Percentiles rank a stretch among this genome's conserved stretches.
phyloP scores from a whole-genome alignment of 2,113 vertebrate species.

The Oceanodroma tethys region DNA sequence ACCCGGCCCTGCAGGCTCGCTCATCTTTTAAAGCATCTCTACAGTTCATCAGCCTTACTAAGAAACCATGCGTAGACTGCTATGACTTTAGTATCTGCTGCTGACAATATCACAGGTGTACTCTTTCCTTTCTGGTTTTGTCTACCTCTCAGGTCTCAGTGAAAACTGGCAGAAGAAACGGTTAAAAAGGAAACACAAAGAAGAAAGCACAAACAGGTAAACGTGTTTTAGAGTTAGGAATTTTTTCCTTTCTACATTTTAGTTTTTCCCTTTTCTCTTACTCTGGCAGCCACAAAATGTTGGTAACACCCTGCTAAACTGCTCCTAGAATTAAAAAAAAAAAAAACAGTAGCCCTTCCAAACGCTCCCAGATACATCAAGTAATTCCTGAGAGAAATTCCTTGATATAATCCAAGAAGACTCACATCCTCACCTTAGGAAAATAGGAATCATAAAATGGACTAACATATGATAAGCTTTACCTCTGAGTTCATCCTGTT shows the following conservation, averaged over 20 bases:
- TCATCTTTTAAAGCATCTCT: not conserved
- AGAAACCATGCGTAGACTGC: not conserved
- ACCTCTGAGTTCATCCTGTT: not conserved
- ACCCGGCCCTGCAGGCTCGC: not conserved
- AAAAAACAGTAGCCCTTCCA: not conserved
- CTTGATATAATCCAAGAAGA: not conserved
- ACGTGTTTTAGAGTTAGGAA: not conserved
- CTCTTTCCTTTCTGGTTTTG: not conserved
- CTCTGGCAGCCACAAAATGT: not conserved
- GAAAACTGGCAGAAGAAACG: not conserved
- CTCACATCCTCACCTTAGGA: not conserved
- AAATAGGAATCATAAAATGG: not conserved
- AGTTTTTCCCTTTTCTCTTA: not conserved
- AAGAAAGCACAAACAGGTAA: not conserved
- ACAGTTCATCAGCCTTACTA: not conserved
- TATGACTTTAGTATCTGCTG: not conserved
- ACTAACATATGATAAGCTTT: not conserved
- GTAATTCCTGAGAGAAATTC: not conserved
- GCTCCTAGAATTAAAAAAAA: not conserved
- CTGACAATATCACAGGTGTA: not conserved
- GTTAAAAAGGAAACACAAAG: not conserved
- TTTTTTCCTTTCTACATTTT: not conserved
- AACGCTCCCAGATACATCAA: not conserved
- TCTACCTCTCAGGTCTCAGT: not conserved
- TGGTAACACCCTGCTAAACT: not conserved